A percentile compares a stretch with the other conserved stretches of the same genome.
Evolutionary conservation across 1,140 invertebrate species (phyloP).

Genomic region (Drosophila takahashii): DNA sequence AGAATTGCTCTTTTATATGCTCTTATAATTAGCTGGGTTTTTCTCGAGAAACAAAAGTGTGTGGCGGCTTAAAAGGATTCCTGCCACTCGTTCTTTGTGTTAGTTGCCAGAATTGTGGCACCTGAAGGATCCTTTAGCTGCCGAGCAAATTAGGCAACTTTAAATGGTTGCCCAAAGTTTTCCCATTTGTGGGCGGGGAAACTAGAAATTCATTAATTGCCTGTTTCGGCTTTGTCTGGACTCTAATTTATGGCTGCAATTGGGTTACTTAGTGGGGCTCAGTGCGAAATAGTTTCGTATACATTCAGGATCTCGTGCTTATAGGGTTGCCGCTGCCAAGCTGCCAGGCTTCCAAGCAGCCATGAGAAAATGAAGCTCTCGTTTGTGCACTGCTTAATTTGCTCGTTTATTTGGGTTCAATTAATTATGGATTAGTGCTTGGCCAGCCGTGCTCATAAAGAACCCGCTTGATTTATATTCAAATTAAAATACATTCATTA

Average conservation of each 20-base stretch:
- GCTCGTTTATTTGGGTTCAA: conserved; percentile 44
- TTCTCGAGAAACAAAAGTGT: conserved; percentile 22
- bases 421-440: conserved; percentile 52
- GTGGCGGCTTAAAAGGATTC: conserved; percentile 39
- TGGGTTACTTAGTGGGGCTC: conserved; percentile 46
- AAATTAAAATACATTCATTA: conserved; percentile 45
- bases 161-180: conserved; percentile 52
- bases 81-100: conserved; percentile 17
- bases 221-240: conserved; percentile 51
- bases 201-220: conserved; percentile 56
- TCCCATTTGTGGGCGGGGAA: conserved; percentile 35
- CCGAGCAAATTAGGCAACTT: conserved; percentile 43
- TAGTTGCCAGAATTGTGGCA: background rate
- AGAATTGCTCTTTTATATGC: conserved; percentile 35
- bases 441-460: conserved; percentile 21
- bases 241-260: conserved; percentile 54
- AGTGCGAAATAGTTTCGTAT: conserved; percentile 20
- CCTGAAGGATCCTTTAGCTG: conserved; percentile 27
- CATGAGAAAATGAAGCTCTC: conserved; percentile 24
- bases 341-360: background rate
- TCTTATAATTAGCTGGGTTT: conserved; percentile 43
- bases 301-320: background rate
- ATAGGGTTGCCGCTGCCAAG: background rate
- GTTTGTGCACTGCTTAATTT: conserved; percentile 40
- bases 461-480: conserved; percentile 44